Conservation (phyloP, 1,140 invertebrate species). For the Apolygus lucorum region DNA sequence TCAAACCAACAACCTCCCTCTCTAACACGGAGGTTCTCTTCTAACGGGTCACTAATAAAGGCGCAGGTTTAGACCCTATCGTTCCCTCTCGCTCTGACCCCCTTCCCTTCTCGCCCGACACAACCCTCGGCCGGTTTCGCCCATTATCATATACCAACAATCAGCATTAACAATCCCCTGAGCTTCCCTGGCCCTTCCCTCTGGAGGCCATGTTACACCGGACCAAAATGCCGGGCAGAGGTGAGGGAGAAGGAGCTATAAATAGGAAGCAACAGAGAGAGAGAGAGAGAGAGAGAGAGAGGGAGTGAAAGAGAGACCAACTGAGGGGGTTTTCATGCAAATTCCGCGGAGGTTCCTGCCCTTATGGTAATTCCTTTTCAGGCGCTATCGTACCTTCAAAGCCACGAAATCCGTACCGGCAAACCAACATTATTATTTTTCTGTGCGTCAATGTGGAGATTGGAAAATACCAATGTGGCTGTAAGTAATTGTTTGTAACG, state of each 20-base stretch:
- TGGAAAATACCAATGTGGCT: no score
- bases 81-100: no score
- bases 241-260: no score
- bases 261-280: no score
- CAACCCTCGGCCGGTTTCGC: no score
- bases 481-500: no score
- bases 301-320: conserved; percentile 18
- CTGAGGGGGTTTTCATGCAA: conserved; percentile 8
- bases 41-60: neutral
- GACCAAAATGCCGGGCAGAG: no score
- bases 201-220: no score
- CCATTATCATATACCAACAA: neutral
- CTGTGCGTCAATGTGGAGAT: no score
- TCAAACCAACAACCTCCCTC: neutral
- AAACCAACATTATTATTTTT: no score
- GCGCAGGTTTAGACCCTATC: neutral
- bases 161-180: neutral
- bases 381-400: neutral
- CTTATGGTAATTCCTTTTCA: neutral
- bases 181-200: no score
- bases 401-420: neutral
- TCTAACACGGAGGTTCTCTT: neutral
- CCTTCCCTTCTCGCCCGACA: no score
- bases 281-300: conserved; percentile 22
- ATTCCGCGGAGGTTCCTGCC: neutral